Base-by-base conservation (phyloP, 1,140 invertebrate species). In the Octopus sinensis region DNA sequence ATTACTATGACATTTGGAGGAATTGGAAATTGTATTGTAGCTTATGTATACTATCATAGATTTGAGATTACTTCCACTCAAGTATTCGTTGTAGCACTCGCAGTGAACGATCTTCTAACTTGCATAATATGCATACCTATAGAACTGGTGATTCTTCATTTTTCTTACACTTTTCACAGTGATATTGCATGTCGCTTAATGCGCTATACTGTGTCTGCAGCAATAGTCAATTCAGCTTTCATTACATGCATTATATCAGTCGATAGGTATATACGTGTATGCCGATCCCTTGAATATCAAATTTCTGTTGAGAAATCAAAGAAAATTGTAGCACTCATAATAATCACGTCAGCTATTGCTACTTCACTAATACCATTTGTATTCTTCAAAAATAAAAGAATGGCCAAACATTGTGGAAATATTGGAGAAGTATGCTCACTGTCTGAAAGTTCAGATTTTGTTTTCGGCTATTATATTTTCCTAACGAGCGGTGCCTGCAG, bases 201-300 rank as follows among this genome's bases (percentile, higher is more conserved):
- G 4, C 76, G 76, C 13, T 77, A 43, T 17, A 51, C 51, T n/a
- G 76, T 77, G 17, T n/a, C 76, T 43, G 5, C 17, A 13, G 76
- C 23, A 43, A 77, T 51, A 13, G 52, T 77, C 17, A 77, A 4
- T n/a, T 77, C 76, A 51, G 76, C 76, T 13, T 13, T 6, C 6
- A 77, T 77, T 17, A 77, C 51, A 51, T 77, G 23, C 76, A 51
- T 77, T 6, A 77, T 77, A 52, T 77, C 76, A 51, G 76, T 77
- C 43, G 76, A 77, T 4, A 77, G 76, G 76, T 77, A 77, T 51
- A 17, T 77, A 6, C 30, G 76, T 13, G 52, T 77, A 51, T 77
- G 76, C 43, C 76, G 76, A 51, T 51, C 76, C 6, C 7, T 77
- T 12, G 4, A 51, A 17, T 4, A 4, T 13, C 76, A 77, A 13